Percentiles rank a stretch among this genome's conserved stretches.
Evolutionary conservation across 2,888 invertebrate species (phyloP).

Genomic region (Leptopilina myrica): DNA sequence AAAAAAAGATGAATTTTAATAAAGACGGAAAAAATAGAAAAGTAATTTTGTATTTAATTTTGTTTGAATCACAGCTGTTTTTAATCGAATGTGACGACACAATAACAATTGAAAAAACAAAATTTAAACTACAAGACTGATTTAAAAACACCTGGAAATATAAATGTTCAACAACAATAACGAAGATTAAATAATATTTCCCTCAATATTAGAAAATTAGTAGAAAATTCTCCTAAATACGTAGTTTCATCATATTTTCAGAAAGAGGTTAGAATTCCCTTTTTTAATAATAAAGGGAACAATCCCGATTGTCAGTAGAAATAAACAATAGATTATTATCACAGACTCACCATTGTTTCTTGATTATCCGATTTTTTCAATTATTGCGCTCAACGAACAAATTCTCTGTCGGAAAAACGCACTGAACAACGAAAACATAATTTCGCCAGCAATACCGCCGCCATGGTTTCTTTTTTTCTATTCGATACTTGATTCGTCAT

Average conservation of each 20-base stretch:
- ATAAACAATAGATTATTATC: background rate
- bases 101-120: no score
- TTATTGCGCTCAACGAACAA: constrained; percentile 64
- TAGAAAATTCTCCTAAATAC: constrained; percentile 7
- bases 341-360: constrained; percentile 63
- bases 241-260: background rate
- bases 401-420: constrained; percentile 75
- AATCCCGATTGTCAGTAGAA: background rate
- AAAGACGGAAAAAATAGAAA: no score
- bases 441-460: constrained; percentile 68
- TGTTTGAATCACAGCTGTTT: no score
- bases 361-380: constrained; percentile 47
- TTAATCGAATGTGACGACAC: no score
- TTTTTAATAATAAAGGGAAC: background rate
- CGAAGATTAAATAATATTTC: background rate
- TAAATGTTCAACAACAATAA: background rate
- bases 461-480: constrained; percentile 62
- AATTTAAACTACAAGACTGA: no score
- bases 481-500: no score
- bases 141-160: no score
- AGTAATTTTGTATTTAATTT: no score
- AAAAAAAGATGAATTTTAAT: no score
- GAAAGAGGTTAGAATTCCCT: constrained; percentile 36
- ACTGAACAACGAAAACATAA: constrained; percentile 65
- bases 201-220: background rate